A percentile compares a stretch with the other conserved stretches of the same genome.
Evolutionary conservation across 2,888 invertebrate genomes (phyloP).

Genomic region (Desoria tigrina): DNA sequence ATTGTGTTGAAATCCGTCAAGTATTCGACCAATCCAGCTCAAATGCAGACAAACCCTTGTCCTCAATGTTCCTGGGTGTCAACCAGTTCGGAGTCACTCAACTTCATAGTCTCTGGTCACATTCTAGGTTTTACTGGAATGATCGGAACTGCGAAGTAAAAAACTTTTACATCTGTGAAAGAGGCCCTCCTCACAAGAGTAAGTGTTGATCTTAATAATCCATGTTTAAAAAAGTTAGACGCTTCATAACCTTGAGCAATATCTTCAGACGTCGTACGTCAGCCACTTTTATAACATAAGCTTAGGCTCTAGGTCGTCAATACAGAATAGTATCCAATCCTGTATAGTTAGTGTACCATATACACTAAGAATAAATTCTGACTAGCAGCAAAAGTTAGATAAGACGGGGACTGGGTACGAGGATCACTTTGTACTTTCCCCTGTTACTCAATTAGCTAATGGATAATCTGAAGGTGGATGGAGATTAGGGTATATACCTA

Average conservation of each 20-base stretch:
- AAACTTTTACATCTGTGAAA: conserved; percentile 53
- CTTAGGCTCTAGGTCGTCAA: no score
- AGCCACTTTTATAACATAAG: no score
- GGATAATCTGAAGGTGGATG: conserved; percentile 16
- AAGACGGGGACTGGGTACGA: no score
- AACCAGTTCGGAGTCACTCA: conserved; percentile 15
- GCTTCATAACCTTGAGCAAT: no score
- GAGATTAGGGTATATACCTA: no score
- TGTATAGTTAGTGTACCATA: no score
- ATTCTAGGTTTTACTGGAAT: conserved; percentile 51
- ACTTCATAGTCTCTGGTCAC: conserved; percentile 27
- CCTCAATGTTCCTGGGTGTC: conserved; percentile 17
- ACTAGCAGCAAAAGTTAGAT: no score
- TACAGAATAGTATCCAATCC: no score
- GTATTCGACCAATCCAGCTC: conserved; percentile 19
- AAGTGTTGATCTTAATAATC: conserved; percentile 25
- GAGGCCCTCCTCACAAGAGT: conserved; percentile 47
- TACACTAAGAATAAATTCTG: no score
- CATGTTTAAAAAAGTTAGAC: background rate
- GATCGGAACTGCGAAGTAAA: conserved; percentile 52
- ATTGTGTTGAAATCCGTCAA: conserved; percentile 58
- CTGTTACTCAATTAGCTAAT: conserved; percentile 19
- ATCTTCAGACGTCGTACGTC: no score
- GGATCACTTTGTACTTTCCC: no score
- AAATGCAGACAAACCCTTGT: background rate